Conservation (phyloP, 2,797 vertebrate species). For the Pantherophis alleghaniensis region DNA sequence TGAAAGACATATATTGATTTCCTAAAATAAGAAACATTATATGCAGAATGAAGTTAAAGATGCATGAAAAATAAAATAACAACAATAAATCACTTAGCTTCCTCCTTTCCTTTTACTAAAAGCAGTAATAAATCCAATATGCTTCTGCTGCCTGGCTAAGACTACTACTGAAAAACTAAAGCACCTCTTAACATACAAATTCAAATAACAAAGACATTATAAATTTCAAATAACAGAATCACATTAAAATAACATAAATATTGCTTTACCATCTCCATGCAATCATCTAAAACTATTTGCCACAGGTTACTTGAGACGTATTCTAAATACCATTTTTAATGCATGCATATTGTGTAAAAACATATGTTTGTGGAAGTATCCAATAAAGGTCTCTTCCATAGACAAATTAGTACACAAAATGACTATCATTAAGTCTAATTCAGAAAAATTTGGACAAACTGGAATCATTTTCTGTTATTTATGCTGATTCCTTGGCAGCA, state of each 20-base stretch:
- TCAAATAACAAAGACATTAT: slow-evolving; percentile 1
- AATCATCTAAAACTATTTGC: slow-evolving; percentile 4
- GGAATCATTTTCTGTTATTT: slow-evolving; percentile 40
- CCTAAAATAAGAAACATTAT: not conserved
- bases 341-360: not conserved
- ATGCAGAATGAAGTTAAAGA: not conserved
- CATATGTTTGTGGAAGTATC: slow-evolving; percentile 31
- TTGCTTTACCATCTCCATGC: not conserved
- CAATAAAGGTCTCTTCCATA: slow-evolving; percentile 25
- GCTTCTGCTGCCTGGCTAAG: slow-evolving; percentile 45
- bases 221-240: not conserved
- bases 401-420: slow-evolving; percentile 3
- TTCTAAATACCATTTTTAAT: not conserved
- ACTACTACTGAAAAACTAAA: not conserved
- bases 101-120: slow-evolving; percentile 43
- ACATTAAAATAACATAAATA: not conserved
- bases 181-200: rapidly evolving
- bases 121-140: not conserved
- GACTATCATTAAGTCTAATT: slow-evolving; percentile 5
- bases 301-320: slow-evolving; percentile 8
- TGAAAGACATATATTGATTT: not conserved
- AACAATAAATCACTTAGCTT: not conserved
- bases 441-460: slow-evolving; percentile 36
- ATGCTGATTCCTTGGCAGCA: slow-evolving; percentile 52
- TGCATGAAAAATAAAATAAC: slow-evolving; percentile 28